phyloP scores from a whole-genome alignment of 37 sponge, comb jelly and placozoan species.

The Theonella swinhoei region DNA sequence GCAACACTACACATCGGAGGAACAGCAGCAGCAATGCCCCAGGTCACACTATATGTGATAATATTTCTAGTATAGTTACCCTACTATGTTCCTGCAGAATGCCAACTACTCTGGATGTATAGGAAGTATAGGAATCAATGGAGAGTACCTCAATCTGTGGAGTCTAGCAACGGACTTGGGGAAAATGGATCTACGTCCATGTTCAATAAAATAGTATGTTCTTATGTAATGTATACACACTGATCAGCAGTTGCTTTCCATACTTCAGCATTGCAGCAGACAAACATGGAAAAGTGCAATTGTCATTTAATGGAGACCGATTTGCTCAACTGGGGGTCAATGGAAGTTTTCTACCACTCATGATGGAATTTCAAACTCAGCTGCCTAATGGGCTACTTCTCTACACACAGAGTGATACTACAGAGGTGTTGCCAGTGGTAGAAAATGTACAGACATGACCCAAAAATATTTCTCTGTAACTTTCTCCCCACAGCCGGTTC shows the following conservation, averaged over 20 bases:
- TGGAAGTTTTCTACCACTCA: background rate
- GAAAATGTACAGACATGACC: too few species aligned
- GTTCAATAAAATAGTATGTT: background rate
- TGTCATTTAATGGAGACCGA: background rate
- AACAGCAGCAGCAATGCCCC: too few species aligned
- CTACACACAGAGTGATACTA: background rate
- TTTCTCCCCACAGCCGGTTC: background rate
- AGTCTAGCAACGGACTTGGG: background rate
- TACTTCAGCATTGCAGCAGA: background rate
- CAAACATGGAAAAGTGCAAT: background rate
- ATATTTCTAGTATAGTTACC: too few species aligned
- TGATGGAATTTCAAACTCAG: background rate
- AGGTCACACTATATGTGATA: too few species aligned
- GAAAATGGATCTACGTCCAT: background rate
- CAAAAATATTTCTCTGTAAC: too few species aligned
- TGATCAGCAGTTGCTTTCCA: background rate
- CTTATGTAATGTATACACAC: background rate
- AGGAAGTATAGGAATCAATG: constrained; percentile 9
- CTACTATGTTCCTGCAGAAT: too few species aligned
- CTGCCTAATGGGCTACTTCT: background rate
- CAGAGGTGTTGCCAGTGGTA: background rate
- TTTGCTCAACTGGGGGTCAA: background rate
- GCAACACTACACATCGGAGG: background rate
- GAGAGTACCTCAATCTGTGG: background rate
- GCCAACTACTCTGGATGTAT: background rate